Evolutionary conservation across 2,888 invertebrate genomes (phyloP).

Genomic region (Dynastes maya): DNA sequence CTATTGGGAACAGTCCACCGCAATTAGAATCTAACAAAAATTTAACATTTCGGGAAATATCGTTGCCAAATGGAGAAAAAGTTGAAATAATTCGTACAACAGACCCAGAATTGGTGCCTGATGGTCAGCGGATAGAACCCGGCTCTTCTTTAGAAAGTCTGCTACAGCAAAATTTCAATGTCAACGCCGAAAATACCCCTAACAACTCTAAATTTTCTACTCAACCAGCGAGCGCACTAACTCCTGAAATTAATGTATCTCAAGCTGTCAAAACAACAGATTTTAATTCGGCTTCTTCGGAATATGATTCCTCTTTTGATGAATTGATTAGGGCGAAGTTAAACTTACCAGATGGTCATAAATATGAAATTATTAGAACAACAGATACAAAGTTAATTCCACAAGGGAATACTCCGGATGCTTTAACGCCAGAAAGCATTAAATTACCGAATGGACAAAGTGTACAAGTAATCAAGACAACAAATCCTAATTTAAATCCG

Average conservation of each 20-base stretch:
- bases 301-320: constrained; percentile 61
- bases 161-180: constrained; percentile 55
- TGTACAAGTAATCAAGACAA: constrained; percentile 72
- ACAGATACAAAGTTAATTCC: constrained; percentile 44
- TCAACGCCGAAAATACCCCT: not conserved
- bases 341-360: constrained; percentile 44
- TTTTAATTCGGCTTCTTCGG: constrained; percentile 7
- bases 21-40: constrained; percentile 80
- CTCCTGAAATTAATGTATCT: constrained; percentile 1
- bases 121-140: constrained; percentile 71
- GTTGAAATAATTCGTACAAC: constrained; percentile 79
- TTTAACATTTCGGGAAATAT: constrained; percentile 82
- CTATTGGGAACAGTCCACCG: constrained; percentile 78
- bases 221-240: not conserved
- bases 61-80: constrained; percentile 83
- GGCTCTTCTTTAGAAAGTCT: constrained; percentile 66
- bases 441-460: constrained; percentile 76
- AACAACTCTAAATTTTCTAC: constrained; percentile 3
- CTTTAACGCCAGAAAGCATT: constrained; percentile 8
- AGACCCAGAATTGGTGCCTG: constrained; percentile 77
- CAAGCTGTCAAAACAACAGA: too few relatives aligned
- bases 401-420: not conserved
- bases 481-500: constrained; percentile 76
- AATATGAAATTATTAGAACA: constrained; percentile 45
- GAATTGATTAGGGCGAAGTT: constrained; percentile 60